phyloP scores from a whole-genome alignment of 2,113 vertebrate species.

The Pseudopodoces humilis region DNA sequence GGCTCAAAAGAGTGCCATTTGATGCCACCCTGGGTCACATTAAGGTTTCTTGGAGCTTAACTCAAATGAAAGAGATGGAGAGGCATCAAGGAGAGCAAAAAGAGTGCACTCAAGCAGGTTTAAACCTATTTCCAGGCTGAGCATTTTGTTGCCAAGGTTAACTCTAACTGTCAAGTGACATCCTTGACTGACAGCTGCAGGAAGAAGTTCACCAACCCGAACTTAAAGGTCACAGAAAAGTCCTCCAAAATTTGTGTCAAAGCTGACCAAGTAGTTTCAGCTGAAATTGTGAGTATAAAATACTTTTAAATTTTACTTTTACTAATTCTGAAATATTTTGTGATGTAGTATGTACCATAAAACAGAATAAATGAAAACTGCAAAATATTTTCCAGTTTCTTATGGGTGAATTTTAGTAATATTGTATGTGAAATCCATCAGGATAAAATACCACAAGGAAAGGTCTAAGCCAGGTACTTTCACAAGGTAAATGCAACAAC shows the following conservation, averaged over 20 bases:
- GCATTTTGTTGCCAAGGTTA: not conserved
- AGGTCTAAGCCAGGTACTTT: not conserved
- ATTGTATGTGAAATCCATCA: not conserved
- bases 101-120: not conserved
- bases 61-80: not conserved
- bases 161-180: not conserved
- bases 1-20: not conserved
- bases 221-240: not conserved
- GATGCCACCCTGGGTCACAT: not conserved
- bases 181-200: not conserved
- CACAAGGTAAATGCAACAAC: not conserved
- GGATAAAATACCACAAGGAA: not conserved
- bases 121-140: not conserved
- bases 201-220: not conserved
- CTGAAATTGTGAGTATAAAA: not conserved
- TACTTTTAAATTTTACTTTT: not conserved
- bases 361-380: not conserved
- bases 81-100: not conserved
- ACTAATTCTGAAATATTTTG: not conserved
- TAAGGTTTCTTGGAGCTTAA: not conserved
- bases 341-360: not conserved
- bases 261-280: not conserved
- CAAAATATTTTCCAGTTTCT: not conserved
- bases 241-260: not conserved
- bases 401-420: not conserved